phyloP scores from a whole-genome alignment of 2,113 vertebrate genomes.

The Halichoerus grypus region DNA sequence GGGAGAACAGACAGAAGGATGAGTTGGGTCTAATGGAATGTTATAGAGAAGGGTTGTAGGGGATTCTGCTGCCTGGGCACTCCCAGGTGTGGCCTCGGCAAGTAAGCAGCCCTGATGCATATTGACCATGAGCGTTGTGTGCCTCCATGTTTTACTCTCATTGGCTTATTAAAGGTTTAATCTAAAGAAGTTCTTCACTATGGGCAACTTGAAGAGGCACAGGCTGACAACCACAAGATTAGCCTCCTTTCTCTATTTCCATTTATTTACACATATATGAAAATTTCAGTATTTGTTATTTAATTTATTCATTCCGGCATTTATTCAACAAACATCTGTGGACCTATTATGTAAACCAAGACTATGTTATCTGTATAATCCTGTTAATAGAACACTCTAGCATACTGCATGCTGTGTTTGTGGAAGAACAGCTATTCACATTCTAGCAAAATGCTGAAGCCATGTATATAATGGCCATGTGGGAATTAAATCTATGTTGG shows the following conservation, averaged over 20 bases:
- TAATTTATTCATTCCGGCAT: background rate
- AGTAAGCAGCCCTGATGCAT: background rate
- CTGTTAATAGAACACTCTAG: background rate
- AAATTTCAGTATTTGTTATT: background rate
- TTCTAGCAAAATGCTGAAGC: conserved; percentile 10
- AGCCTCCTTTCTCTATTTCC: background rate
- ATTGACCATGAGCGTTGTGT: background rate
- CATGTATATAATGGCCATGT: background rate
- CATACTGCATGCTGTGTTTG: background rate
- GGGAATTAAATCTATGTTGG: conserved; percentile 17
- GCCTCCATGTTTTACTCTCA: background rate
- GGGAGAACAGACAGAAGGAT: background rate
- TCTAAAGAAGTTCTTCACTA: background rate
- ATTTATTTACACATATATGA: background rate
- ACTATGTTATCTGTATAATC: background rate
- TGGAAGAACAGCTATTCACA: background rate
- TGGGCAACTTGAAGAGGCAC: background rate
- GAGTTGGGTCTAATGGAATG: background rate
- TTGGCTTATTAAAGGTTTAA: background rate
- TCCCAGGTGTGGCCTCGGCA: background rate
- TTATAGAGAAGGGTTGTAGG: background rate
- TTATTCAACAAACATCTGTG: background rate
- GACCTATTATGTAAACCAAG: background rate
- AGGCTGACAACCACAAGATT: background rate
- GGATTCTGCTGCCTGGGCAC: background rate